Conservation (phyloP, 2,113 vertebrate species). For the Hyaena hyaena region DNA sequence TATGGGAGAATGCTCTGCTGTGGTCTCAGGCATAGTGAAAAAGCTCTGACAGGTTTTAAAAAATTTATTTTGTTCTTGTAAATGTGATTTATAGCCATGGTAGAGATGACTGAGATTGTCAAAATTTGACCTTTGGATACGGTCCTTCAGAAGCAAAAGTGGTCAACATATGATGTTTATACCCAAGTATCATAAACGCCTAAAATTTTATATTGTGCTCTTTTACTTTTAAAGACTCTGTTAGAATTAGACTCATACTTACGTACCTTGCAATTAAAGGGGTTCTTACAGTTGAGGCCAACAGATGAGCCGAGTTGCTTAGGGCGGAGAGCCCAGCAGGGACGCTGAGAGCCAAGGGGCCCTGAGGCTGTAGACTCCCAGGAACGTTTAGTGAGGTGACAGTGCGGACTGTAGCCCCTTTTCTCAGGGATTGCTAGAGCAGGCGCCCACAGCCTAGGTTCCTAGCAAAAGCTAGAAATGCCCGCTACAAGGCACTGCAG, state of each 20-base stretch:
- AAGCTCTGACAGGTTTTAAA: background rate
- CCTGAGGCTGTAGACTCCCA: background rate
- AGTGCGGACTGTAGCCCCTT: fast-evolving
- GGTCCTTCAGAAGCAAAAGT: background rate
- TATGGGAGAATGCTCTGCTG: background rate
- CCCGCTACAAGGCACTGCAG: background rate
- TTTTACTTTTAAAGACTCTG: background rate
- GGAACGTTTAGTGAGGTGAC: too few species aligned
- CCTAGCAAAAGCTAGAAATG: background rate
- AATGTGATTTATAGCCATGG: background rate
- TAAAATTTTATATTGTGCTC: too few species aligned
- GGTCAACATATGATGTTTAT: background rate
- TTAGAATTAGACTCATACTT: background rate
- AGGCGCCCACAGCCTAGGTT: background rate
- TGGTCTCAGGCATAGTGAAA: fast-evolving
- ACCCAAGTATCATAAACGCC: background rate
- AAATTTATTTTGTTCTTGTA: background rate
- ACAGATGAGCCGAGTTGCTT: background rate
- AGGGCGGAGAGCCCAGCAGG: too few species aligned
- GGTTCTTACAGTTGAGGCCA: background rate
- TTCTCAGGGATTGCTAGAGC: background rate
- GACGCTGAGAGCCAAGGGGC: background rate
- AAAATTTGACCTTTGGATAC: background rate
- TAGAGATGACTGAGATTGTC: too few species aligned
- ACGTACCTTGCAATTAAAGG: background rate